phyloP scores from a whole-genome alignment of 2,113 vertebrate species.

The Aegotheles bennettii region DNA sequence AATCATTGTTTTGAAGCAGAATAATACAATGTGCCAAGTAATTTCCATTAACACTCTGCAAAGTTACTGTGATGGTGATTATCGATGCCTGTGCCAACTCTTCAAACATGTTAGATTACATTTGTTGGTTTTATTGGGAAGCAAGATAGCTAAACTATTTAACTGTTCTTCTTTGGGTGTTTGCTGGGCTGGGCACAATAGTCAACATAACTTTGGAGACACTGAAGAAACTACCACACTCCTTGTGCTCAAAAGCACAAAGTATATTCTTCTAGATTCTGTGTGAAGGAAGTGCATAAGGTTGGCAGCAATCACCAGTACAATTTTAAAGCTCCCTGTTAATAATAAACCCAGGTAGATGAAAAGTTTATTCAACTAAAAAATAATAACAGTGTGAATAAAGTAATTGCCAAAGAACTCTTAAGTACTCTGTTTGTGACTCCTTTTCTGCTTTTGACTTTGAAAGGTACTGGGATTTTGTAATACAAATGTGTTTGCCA shows the following conservation, averaged over 20 bases:
- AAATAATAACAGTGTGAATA: not conserved
- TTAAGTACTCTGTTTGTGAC: not conserved
- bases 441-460: conserved; percentile 31
- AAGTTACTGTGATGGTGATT: not conserved
- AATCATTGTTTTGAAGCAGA: not conserved
- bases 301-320: not conserved
- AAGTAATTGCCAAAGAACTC: not conserved
- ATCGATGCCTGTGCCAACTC: not conserved
- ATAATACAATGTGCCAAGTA: not conserved
- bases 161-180: not conserved
- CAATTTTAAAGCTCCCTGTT: not conserved
- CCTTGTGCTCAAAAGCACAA: not conserved
- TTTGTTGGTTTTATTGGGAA: not conserved
- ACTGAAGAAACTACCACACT: not conserved
- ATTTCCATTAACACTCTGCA: not conserved
- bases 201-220: not conserved
- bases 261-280: not conserved
- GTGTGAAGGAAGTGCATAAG: not conserved
- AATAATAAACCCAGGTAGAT: not conserved
- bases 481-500: not conserved
- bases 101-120: not conserved
- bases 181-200: not conserved
- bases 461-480: not conserved
- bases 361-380: not conserved
- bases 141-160: not conserved